Conservation (phyloP, 2,888 invertebrate species). For the Dysmachus trigonus region DNA sequence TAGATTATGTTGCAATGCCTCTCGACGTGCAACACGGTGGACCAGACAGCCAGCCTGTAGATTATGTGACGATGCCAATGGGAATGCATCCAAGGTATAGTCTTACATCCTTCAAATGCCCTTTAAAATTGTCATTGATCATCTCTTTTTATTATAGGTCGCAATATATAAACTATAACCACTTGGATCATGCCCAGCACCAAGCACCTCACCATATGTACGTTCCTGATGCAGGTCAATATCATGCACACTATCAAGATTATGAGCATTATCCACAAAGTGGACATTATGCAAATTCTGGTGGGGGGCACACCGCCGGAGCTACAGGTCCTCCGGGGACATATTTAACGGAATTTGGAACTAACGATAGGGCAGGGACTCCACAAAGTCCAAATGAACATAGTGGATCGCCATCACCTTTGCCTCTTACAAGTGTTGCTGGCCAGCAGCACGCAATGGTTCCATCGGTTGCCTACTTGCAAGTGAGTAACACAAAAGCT, state of each 20-base stretch:
- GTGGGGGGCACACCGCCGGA: slow-evolving; percentile 52
- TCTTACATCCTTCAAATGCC: background rate
- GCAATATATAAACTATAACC: slow-evolving; percentile 65
- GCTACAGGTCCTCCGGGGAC: slow-evolving; percentile 51
- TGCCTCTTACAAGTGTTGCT: slow-evolving; percentile 63
- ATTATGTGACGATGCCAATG: slow-evolving; percentile 67
- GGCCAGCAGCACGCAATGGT: slow-evolving; percentile 57
- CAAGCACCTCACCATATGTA: slow-evolving; percentile 52
- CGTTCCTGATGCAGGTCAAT: slow-evolving; percentile 57
- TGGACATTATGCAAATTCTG: slow-evolving; percentile 64
- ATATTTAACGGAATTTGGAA: slow-evolving; percentile 57
- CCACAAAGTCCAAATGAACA: slow-evolving; percentile 70
- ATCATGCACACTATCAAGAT: slow-evolving; percentile 66
- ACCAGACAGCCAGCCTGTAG: slow-evolving; percentile 67
- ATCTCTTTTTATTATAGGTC: slow-evolving; percentile 53
- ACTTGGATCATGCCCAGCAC: slow-evolving; percentile 54
- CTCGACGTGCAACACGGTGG: slow-evolving; percentile 67
- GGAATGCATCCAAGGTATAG: slow-evolving; percentile 55
- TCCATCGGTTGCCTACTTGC: slow-evolving; percentile 67
- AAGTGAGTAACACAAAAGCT: slow-evolving; percentile 57
- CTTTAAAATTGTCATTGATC: background rate
- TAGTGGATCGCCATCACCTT: slow-evolving; percentile 68
- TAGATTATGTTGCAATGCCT: slow-evolving; percentile 68
- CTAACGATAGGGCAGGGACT: slow-evolving; percentile 65
- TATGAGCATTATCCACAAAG: slow-evolving; percentile 68